phyloP scores from a whole-genome alignment of 1,140 invertebrate genomes.

The Anagrus nilaparvatae region DNA sequence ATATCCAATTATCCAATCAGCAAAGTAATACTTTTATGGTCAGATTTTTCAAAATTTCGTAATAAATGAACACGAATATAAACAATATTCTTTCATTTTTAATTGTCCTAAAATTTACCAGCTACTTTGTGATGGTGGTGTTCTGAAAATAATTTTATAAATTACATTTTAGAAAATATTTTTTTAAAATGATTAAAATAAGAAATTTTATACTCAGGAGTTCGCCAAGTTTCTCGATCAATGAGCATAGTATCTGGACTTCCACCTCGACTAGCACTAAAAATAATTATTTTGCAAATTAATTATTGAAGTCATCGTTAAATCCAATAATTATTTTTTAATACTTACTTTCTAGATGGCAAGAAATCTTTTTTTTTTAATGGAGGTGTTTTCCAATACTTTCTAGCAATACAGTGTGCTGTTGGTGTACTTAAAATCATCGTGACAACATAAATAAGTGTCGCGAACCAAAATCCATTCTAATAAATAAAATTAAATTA shows the following conservation, averaged over 20 bases:
- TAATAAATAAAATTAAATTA: slow-evolving; percentile 24
- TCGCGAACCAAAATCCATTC: slow-evolving; percentile 51
- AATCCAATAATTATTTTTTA: slow-evolving; percentile 2
- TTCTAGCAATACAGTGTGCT: slow-evolving; percentile 32
- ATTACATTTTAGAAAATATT: neutral
- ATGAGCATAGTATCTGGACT: slow-evolving; percentile 31
- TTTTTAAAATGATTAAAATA: slow-evolving; percentile 6
- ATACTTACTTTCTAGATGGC: slow-evolving; percentile 30
- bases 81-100: too few relatives aligned
- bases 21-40: too few relatives aligned
- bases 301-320: slow-evolving; percentile 5
- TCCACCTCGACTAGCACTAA: too few relatives aligned
- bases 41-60: too few relatives aligned
- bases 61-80: too few relatives aligned
- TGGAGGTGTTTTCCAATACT: slow-evolving; percentile 26
- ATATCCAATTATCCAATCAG: too few relatives aligned
- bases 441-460: slow-evolving; percentile 31
- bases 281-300: slow-evolving; percentile 11
- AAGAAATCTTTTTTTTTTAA: slow-evolving; percentile 23
- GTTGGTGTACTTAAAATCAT: slow-evolving; percentile 37
- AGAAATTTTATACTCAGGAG: slow-evolving; percentile 27
- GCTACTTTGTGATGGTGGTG: slow-evolving; percentile 26
- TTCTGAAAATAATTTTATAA: slow-evolving; percentile 20
- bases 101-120: slow-evolving; percentile 24
- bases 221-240: slow-evolving; percentile 30